These are phyloP conservation scores for Neomicropteryx cornuta DNA, from an alignment of 1,140 invertebrate species.

Conservation along the genomic window DNA sequence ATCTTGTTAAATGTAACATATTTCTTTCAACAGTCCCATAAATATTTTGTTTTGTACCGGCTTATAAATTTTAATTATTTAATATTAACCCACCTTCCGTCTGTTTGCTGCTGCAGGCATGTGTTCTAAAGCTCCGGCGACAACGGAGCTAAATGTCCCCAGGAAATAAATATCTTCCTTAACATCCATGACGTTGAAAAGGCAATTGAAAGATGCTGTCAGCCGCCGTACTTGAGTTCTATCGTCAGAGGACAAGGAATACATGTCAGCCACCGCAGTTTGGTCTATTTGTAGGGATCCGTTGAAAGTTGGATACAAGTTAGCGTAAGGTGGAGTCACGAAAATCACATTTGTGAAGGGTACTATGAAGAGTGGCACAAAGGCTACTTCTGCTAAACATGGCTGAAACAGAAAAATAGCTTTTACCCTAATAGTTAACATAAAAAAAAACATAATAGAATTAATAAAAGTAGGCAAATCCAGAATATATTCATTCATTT, in stretches of 20 bases:
- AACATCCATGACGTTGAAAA: conserved; percentile 46
- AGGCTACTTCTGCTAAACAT: conserved; percentile 45
- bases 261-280: conserved; percentile 32
- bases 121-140: conserved; percentile 49
- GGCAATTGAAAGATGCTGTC: conserved; percentile 43
- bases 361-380: conserved; percentile 49
- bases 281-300: conserved; percentile 30
- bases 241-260: conserved; percentile 23
- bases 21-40: too few species aligned
- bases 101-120: conserved; percentile 37
- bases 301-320: conserved; percentile 46
- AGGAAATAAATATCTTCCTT: conserved; percentile 54
- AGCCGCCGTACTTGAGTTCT: conserved; percentile 28
- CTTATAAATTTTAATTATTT: too few species aligned
- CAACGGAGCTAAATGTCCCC: conserved; percentile 47
- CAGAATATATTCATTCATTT: background rate
- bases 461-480: conserved; percentile 4
- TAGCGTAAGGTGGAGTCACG: conserved; percentile 48
- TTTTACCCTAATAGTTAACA: background rate
- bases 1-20: too few species aligned
- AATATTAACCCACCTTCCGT: conserved; percentile 42
- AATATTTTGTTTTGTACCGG: too few species aligned
- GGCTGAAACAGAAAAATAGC: conserved; percentile 29
- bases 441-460: background rate
- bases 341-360: conserved; percentile 47